phyloP scores from a whole-genome alignment of 2,113 vertebrate species.

The Chaetura pelagica region DNA sequence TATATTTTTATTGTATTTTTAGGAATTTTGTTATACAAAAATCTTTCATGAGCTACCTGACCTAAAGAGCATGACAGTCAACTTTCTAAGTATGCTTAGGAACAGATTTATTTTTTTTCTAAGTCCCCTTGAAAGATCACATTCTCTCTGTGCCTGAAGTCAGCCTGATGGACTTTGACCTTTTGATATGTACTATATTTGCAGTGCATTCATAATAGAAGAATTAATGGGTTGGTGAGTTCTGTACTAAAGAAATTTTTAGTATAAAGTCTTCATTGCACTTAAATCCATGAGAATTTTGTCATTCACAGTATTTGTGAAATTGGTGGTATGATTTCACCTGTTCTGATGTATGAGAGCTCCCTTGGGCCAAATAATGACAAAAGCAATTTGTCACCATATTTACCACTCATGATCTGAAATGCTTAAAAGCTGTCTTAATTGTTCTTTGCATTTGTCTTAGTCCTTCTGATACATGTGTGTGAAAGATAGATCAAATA shows the following conservation, averaged over 20 bases:
- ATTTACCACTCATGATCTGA: not conserved
- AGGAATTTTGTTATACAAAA: conserved; percentile 7
- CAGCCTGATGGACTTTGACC: not conserved
- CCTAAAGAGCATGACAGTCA: not conserved
- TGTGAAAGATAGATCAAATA: not conserved
- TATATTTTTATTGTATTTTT: not conserved
- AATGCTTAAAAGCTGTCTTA: not conserved
- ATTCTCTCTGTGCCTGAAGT: not conserved
- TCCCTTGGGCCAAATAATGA: not conserved
- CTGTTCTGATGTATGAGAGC: accelerated
- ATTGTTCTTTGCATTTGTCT: not conserved
- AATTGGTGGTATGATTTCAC: not conserved
- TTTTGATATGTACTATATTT: not conserved
- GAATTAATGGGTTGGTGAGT: not conserved
- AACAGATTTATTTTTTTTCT: not conserved
- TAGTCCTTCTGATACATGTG: not conserved
- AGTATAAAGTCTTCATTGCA: not conserved
- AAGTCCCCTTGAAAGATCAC: not conserved
- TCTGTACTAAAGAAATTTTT: not conserved
- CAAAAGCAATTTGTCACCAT: not conserved
- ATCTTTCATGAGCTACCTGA: not conserved
- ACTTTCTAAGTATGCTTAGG: not conserved
- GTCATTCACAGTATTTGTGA: not conserved
- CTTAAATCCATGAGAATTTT: not conserved
- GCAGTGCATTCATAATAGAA: not conserved